Evolutionary conservation across 2,113 vertebrate species (phyloP), one percentile per base, ranked within the genome.

Genomic region (Hipposideros armiger): DNA sequence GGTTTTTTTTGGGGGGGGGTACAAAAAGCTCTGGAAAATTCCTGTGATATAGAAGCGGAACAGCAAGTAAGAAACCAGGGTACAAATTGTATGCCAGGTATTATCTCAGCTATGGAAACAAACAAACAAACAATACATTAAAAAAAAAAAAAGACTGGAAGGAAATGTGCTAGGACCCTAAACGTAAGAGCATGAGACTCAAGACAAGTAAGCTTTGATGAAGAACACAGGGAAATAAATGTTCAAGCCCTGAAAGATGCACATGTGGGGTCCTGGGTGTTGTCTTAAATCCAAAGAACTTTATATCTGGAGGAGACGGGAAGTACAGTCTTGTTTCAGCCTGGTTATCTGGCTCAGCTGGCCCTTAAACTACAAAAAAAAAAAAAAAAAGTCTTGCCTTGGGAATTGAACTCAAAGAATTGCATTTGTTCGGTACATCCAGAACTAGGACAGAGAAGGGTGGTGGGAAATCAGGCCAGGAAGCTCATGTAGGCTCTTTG

Each of bases 21-120:
- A 84, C 28, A 20, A 36, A 86, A 95, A 93, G 32, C 60, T 80
- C 70, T 81, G 16, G 17, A 80, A 95, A 91, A 89, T 32, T 66
- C 87, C 87, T 89, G 69, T 42, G 11, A 36, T 76, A 60, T 60
- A 56, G 82, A 83, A 95, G 20, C 30, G 1, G 15, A 90, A 73
- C 16, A 56, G 30, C 42, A 85, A 69, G 16, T 40, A 56, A 70
- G 78, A 95, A 77, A 26, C 13, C 15, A 45, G 47, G 16, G 15
- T 85, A 19, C 24, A 87, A 76, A 90, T 36, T 7, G 6, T 82
- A 52, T 93, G 15, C 22, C 26, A 16, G 10, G 50, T 26, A 82
- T 13, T 40, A 88, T 60, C 66, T 87, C 72, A 52, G 42, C 60
- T 70, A 8, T 52, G 22, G 47, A 60, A 95, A 87, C 73, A 90